phyloP scores from a whole-genome alignment of 2,797 vertebrate species.

The Uromys caudimaculatus region DNA sequence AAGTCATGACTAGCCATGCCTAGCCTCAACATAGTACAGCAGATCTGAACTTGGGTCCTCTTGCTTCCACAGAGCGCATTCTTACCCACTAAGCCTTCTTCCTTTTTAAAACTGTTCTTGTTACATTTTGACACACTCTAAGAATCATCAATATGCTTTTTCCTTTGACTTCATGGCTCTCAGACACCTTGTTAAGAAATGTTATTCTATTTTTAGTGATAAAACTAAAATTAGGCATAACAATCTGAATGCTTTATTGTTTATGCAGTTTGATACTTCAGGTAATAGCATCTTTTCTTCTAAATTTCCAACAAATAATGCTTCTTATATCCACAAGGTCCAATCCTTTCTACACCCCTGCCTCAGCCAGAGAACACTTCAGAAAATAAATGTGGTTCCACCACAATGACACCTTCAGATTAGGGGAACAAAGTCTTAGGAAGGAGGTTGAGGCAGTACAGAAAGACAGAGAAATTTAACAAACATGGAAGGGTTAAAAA shows the following conservation, averaged over 20 bases:
- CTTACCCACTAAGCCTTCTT: background rate
- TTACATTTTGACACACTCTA: background rate
- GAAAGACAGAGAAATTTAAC: background rate
- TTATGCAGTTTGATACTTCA: background rate
- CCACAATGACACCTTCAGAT: background rate
- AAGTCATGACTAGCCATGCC: background rate
- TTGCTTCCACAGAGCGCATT: background rate
- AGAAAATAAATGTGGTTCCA: background rate
- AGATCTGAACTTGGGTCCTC: background rate
- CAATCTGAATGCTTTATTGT: background rate
- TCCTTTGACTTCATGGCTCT: background rate
- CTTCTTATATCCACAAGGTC: background rate
- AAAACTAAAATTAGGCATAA: background rate
- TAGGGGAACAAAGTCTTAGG: background rate
- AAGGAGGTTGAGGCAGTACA: background rate
- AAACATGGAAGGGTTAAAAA: background rate
- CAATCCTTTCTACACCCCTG: background rate
- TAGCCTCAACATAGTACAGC: background rate
- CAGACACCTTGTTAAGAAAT: background rate
- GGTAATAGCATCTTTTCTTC: background rate
- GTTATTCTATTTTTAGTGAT: background rate
- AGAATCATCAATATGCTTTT: background rate
- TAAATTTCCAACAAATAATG: background rate
- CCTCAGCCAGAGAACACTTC: background rate
- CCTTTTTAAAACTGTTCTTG: background rate